Percentiles rank a stretch among this genome's conserved stretches.
These are phyloP conservation scores for Leptinotarsa peninsularis DNA, from an alignment of 2,888 invertebrate genomes.

Conservation along the genomic window DNA sequence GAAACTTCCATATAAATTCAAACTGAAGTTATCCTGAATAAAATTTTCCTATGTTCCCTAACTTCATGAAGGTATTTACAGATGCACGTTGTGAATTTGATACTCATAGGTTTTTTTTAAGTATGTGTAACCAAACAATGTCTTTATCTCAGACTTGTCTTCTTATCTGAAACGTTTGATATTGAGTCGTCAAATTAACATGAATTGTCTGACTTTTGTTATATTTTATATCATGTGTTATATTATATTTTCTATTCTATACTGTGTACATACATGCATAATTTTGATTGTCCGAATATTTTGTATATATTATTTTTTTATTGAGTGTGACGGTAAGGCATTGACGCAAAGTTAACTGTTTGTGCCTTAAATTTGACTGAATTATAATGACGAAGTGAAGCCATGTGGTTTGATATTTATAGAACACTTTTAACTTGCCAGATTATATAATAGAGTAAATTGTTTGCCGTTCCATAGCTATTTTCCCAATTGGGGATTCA, in stretches of 20 bases:
- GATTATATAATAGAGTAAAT: conserved; percentile 23
- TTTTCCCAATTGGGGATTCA: conserved; percentile 3
- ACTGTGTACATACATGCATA: conserved; percentile 12
- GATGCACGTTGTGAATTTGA: neutral
- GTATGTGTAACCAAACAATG: too few relatives aligned
- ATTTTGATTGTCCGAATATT: conserved; percentile 20
- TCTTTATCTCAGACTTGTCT: neutral
- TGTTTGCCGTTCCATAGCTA: conserved; percentile 9
- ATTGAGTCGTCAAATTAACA: conserved; percentile 5
- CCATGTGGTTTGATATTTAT: conserved; percentile 23
- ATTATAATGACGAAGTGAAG: conserved; percentile 22
- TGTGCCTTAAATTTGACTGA: conserved; percentile 30
- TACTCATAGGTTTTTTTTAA: neutral
- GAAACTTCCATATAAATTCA: too few relatives aligned
- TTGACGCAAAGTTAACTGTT: conserved; percentile 25
- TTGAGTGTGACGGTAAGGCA: conserved; percentile 22
- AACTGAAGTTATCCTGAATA: too few relatives aligned
- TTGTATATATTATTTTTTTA: conserved; percentile 21
- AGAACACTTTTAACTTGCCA: conserved; percentile 27
- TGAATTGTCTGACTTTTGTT: conserved; percentile 13
- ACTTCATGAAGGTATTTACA: too few relatives aligned
- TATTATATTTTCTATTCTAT: conserved; percentile 19
- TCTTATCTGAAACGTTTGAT: conserved; percentile 15
- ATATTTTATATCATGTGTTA: conserved; percentile 18
- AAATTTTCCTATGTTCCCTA: too few relatives aligned